Base-by-base conservation (phyloP, 2,888 invertebrate genomes). In the Netelia virgata region DNA sequence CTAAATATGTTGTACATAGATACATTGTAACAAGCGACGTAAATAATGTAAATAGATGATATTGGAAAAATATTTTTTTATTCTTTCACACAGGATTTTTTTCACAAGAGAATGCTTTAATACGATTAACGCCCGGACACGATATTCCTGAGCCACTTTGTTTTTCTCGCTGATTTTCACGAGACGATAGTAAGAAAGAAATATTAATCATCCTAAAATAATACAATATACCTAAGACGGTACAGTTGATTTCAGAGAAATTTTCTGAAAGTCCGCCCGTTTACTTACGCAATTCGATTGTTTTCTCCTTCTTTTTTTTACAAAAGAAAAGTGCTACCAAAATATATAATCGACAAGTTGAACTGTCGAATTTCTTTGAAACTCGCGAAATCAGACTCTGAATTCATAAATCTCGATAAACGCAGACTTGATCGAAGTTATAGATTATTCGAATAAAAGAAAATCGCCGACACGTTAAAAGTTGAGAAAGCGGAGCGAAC, bases 41-140 rank as follows among this genome's bases (percentile, higher is more conserved):
- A 47, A 14, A 3, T 16, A n/a, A 66, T 20, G 43, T 23, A 43
- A 10, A 16, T 11, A 28, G 18, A 59, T 16, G 69, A 61, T 83
- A 57, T 83, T 85, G 77, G 20, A 85, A 85, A 85, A 85, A 84
- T 85, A 85, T 81, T 85, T 14, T 75, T 85, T 84, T 83, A 84
- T 84, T 85, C 23, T 73, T 84, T 74, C 79, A 78, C 78, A 79
- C 69, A 66, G 55, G 72, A 83, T 69, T 79, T 59, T 68, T 57
- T 61, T 28, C 41, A 64, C 64, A 76, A 77, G 63, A 61, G 69
- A 73, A 77, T 16, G 55, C 50, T 41, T 73, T 72, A 64, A 79
- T 79, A 75, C 70, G 64, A 63, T 64, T 69, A 73, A 74, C 61
- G 53, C 50, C 64, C 47, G n/a, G 63, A 55, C n/a, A 47, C 50